Conservation (phyloP, 2,113 vertebrate genomes). For the chimpanzee (Pan troglodytes) region DNA sequence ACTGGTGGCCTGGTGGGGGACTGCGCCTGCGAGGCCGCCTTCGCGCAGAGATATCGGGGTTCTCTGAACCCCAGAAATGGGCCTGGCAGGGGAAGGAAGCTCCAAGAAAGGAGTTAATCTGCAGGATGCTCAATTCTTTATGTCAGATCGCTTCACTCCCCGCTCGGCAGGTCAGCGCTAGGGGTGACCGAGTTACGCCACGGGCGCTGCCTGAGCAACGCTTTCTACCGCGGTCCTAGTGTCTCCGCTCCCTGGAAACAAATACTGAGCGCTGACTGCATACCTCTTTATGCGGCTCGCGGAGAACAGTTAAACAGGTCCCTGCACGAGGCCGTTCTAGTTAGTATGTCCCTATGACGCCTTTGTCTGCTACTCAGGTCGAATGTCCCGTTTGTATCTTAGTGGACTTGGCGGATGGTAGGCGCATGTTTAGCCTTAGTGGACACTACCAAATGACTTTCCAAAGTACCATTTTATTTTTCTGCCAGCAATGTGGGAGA, state of each 20-base stretch:
- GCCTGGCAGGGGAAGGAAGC: background rate
- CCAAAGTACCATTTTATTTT: background rate
- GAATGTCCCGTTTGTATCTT: background rate
- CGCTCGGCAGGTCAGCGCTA: background rate
- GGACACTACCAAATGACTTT: background rate
- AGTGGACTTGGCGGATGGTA: background rate
- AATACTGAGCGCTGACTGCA: background rate
- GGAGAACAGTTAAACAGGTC: background rate
- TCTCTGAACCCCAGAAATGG: background rate
- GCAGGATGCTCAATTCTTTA: background rate
- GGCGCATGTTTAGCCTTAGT: background rate
- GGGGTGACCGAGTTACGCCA: background rate
- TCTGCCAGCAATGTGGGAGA: background rate
- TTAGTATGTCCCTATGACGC: background rate
- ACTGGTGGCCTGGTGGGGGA: background rate
- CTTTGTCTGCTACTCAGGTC: background rate
- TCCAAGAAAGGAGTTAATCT: background rate
- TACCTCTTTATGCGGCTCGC: background rate
- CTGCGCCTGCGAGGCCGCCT: background rate
- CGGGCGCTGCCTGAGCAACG: background rate
- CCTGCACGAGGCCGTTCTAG: background rate
- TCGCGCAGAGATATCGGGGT: fast-evolving
- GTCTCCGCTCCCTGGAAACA: background rate
- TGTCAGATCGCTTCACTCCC: too few relatives aligned
- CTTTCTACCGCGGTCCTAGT: fast-evolving